Conservation (phyloP, 2,888 invertebrate species). For the Epistrophe eligans region DNA sequence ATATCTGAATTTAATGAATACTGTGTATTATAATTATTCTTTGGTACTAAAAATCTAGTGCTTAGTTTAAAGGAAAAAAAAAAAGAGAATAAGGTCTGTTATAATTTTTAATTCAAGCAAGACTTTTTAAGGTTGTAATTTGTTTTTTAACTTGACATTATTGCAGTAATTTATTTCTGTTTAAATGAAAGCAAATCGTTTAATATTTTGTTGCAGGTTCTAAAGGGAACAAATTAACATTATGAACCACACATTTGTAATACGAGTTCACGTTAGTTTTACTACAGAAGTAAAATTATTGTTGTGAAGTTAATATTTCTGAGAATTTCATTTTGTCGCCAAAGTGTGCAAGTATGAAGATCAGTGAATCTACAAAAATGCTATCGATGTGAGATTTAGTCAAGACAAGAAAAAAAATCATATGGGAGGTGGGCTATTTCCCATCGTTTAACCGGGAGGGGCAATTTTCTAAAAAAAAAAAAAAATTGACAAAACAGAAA, state of each 20-base stretch:
- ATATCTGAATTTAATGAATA: slow-evolving; percentile 60
- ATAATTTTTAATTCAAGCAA: slow-evolving; percentile 53
- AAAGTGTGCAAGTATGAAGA: not conserved
- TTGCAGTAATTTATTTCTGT: not conserved
- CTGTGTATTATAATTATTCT: slow-evolving; percentile 72
- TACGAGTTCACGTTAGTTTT: no score
- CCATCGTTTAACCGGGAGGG: no score
- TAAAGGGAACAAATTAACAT: not conserved
- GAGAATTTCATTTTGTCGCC: not conserved
- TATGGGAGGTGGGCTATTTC: no score
- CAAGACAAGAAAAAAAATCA: no score
- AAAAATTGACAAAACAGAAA: no score
- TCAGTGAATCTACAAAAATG: no score
- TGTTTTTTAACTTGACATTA: not conserved
- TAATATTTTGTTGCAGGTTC: not conserved
- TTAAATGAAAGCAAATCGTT: not conserved
- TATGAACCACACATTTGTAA: no score
- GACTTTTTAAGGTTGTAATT: slow-evolving; percentile 39
- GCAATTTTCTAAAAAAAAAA: no score
- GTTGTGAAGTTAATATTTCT: no score
- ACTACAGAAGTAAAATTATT: no score
- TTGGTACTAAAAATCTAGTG: slow-evolving; percentile 70
- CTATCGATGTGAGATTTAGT: no score
- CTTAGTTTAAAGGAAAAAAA: slow-evolving; percentile 57
- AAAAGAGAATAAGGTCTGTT: slow-evolving; percentile 50